Evolutionary conservation across 2,888 invertebrate species (phyloP), one percentile per base, ranked within the genome.

Genomic region (Salticus scenicus): DNA sequence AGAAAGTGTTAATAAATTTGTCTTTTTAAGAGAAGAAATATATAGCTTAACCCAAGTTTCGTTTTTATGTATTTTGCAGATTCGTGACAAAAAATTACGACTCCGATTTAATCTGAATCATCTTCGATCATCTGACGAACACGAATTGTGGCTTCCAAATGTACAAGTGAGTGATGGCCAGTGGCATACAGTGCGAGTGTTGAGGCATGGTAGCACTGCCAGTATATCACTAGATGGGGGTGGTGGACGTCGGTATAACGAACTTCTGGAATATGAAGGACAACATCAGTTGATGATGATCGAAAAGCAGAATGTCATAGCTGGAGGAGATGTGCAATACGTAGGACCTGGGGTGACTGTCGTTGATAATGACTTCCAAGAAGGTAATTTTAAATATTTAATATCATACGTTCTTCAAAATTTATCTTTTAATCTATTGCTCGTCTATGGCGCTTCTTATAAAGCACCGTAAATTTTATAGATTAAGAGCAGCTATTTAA

Each of bases 271-370:
- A 41, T 97, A 97, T 91, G 94, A 94, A 75, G 97, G 97, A 0
- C 83, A 88, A 20, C 97, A 97, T 91, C 97, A 97, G 90, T 96
- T 97, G 95, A 92, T 98, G 89, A 92, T 96, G 88, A 97, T 98
- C 24, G 98, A 96, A 90, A 97, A 97, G 90, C 97, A 98, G 90
- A 97, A 97, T 0, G 97, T 98, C 28, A 98, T 97, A 90, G 97
- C 97, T 0, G 98, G 98, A 77, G 98, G 98, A 20, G 97, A 97
- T 92, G 97, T 97, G 1, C 97, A 97, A 90, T 98, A 97, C 90
- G 97, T 97, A 0, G 97, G 97, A 30, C 97, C 97, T 1, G 92
- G 97, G 86, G 97, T 97, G 0, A 97, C 97, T 90, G 97, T 97
- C 92, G 97, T 98, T 5, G 97, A 97, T 90, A 96, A 96, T 0